Base-by-base conservation (phyloP, 2,888 invertebrate species). In the Coleophora flavipennella region DNA sequence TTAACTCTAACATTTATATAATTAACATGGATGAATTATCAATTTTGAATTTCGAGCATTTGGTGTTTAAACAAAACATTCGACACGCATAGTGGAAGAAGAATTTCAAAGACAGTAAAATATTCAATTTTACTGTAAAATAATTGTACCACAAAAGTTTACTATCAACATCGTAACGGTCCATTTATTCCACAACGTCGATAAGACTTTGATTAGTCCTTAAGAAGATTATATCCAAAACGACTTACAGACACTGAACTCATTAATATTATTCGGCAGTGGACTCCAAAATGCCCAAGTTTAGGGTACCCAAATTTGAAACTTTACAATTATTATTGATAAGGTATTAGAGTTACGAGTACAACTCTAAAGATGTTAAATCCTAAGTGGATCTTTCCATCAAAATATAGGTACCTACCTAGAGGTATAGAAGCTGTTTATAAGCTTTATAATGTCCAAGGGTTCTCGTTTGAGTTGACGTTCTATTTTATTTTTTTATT, bases 151-250 rank as follows among this genome's bases (percentile, higher is more conserved):
- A 20, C 6, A 20, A 20, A 20, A n/a, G n/a, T n/a, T n/a, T n/a
- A n/a, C n/a, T 25, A 34, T 13, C 55, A 59, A 56, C 47, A 53
- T 57, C 43, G 45, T 50, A 35, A 27, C 37, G 46, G 53, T 14
- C 8, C 53, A 49, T 48, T 56, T 49, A 62, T 53, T 55, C 50
- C 40, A 31, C 45, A 53, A 61, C 53, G 52, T 48, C 44, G 42
- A 44, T 40, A 38, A 49, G 55, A 50, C 48, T 55, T 48, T 57
- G 66, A 55, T 63, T 75, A 66, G 59, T 60, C 50, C 49, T n/a
- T 62, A 68, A 76, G 69, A 46, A 59, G 76, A 74, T 76, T 77
- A 71, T 77, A 71, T 50, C 56, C 54, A 60, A 56, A 62, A 57
- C 10, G 25, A 35, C 28, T 33, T 29, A 62, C 6, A 20, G 63